phyloP scores from a whole-genome alignment of 2,888 invertebrate genomes.

The Athalia cordata region DNA sequence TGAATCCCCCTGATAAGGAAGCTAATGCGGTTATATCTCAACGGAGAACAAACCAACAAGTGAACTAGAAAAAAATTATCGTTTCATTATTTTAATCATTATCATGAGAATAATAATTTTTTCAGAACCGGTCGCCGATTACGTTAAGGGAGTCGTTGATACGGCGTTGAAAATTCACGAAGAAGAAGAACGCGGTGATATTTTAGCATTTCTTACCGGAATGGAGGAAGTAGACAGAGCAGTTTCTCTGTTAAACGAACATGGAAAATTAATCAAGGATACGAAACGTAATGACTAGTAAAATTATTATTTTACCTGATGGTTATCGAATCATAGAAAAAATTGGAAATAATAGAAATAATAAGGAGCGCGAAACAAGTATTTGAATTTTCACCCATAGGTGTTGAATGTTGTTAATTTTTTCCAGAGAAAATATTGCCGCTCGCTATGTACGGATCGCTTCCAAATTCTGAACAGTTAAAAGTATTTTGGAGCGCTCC shows the following conservation, averaged over 20 bases:
- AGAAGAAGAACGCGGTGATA: conserved; percentile 87
- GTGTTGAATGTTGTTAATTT: conserved; percentile 37
- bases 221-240: conserved; percentile 94
- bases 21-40: too few species aligned
- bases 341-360: too few species aligned
- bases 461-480: conserved; percentile 86
- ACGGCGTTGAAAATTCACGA: conserved; percentile 92
- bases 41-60: too few species aligned
- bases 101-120: conserved; percentile 49
- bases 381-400: too few species aligned
- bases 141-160: conserved; percentile 91
- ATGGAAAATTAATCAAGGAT: conserved; percentile 76
- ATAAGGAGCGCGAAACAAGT: too few species aligned
- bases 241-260: conserved; percentile 79
- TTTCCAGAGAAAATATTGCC: conserved; percentile 78
- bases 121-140: conserved; percentile 91
- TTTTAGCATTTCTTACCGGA: conserved; percentile 94
- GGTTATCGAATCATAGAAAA: too few species aligned
- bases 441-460: conserved; percentile 94
- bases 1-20: too few species aligned
- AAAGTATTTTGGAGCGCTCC: conserved; percentile 86
- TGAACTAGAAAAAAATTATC: not conserved
- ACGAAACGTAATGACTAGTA: conserved; percentile 64
- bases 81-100: not conserved
- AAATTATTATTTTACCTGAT: conserved; percentile 42